Evolutionary conservation across 2,113 vertebrate genomes (phyloP), one percentile per base, ranked within the genome.

Genomic region (Oryzias melastigma): DNA sequence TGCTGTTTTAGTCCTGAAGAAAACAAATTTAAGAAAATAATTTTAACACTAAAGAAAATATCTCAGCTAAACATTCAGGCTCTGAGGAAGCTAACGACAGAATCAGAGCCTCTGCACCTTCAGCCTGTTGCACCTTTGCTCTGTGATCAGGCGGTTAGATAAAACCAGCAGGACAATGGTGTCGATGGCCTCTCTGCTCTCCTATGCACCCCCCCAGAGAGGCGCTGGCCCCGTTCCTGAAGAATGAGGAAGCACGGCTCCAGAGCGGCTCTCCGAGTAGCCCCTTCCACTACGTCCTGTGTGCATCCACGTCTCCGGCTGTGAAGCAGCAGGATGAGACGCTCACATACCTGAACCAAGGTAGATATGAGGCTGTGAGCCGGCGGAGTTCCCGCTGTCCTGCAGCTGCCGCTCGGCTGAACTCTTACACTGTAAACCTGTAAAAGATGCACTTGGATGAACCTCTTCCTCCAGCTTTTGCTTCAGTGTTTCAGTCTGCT

Each of bases 321-420:
- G 93, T 96, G 67, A 97, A 95, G 52, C 88, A 93, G 71, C 95
- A 96, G 0, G 95, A 98, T 1, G 95, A 98, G 84, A 93, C 93
- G 0, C 89, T 98, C 82, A 96, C 96, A 40, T 98, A 98, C 77
- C 95, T 98, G 77, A 98, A 98, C 82, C 96, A 98, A 94, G 96
- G 96, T 98, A 92, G 69, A 62, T 20, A 24, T 24, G 5, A 29
- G n/a, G 6, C 5, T 35, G 29, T 35, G 29, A 8, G 7, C 7
- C 7, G 1, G 29, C 8, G 29, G 29, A 7, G 7, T 5, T 29
- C 27, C 27, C 7, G 27, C 7, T 29, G 27, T 29, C 27, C 25
- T 25, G 25, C 25, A 25, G 25, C 27, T 29, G 27, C 5, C 7
- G 27, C 27, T 29, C 7, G 27, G 27, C 27, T 29, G 27, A 29